phyloP scores from a whole-genome alignment of 2,113 vertebrate species.

The Microtus pennsylvanicus region DNA sequence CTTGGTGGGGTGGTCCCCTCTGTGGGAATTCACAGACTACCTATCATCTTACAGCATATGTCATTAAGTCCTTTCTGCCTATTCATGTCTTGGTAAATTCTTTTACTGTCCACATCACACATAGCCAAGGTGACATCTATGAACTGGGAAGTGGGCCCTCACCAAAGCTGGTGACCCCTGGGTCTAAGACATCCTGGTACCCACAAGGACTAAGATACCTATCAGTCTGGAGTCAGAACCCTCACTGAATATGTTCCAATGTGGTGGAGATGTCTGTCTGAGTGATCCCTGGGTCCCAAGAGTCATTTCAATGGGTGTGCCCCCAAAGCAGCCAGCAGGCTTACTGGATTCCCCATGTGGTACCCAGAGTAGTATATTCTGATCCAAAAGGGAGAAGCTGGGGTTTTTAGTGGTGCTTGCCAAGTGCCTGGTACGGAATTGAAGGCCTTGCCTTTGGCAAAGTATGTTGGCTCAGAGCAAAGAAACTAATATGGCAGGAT shows the following conservation, averaged over 20 bases:
- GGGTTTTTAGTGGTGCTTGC: neutral
- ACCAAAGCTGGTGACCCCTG: neutral
- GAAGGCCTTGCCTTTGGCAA: neutral
- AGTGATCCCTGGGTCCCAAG: neutral
- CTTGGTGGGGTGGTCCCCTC: neutral
- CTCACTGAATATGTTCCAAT: neutral
- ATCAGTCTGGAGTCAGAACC: neutral
- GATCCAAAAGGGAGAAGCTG: neutral
- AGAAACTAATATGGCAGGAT: neutral
- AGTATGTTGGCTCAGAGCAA: neutral
- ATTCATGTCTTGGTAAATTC: neutral
- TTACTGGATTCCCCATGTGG: rapidly evolving
- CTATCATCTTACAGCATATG: neutral
- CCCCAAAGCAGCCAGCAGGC: neutral
- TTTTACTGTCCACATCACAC: neutral
- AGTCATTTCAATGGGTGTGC: no score
- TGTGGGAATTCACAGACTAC: neutral
- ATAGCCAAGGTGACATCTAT: neutral
- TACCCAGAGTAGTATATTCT: neutral
- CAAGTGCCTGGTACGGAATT: neutral
- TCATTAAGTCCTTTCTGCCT: neutral
- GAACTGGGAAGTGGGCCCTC: neutral
- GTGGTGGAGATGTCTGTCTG: neutral
- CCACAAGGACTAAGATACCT: neutral
- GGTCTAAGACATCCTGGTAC: neutral